Evolutionary conservation across 1,140 invertebrate genomes (phyloP).

Genomic region (Heliconius hermathena): DNA sequence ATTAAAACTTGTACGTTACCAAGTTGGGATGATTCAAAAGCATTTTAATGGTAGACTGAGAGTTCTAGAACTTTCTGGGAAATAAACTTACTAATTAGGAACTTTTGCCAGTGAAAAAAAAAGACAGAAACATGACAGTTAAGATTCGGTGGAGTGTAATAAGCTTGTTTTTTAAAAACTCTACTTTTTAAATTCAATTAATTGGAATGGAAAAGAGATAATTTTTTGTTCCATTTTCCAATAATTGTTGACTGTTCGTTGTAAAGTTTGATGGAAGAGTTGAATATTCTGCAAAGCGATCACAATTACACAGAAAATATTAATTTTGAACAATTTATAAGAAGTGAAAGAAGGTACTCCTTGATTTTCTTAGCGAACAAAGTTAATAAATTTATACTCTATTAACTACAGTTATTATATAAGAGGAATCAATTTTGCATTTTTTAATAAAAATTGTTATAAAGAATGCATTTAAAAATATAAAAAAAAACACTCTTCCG

Average conservation of each 20-base stretch:
- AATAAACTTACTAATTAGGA: conserved; percentile 33
- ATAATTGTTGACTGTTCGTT: background rate
- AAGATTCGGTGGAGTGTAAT: conserved; percentile 6
- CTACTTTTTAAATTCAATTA: background rate
- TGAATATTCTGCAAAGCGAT: background rate
- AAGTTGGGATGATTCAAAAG: conserved; percentile 33
- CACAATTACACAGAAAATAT: background rate
- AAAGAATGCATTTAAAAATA: too few relatives aligned
- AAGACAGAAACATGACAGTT: conserved; percentile 14
- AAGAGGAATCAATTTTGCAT: too few relatives aligned
- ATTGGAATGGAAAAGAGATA: background rate
- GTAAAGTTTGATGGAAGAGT: background rate
- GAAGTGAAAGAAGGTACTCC: too few relatives aligned
- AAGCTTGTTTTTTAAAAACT: background rate
- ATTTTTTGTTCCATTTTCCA: conserved; percentile 6
- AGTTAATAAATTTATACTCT: too few relatives aligned
- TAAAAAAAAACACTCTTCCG: too few relatives aligned
- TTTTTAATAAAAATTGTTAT: too few relatives aligned
- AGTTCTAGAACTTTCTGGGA: conserved; percentile 26
- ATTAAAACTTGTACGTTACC: conserved; percentile 40
- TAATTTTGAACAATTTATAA: too few relatives aligned
- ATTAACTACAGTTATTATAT: too few relatives aligned
- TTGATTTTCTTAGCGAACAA: too few relatives aligned
- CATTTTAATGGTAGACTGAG: conserved; percentile 29
- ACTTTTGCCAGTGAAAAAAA: conserved; percentile 18